A percentile compares a stretch with the other conserved stretches of the same genome.
Conservation (phyloP, 2,888 invertebrate genomes). For the Limnephilus lunatus region DNA sequence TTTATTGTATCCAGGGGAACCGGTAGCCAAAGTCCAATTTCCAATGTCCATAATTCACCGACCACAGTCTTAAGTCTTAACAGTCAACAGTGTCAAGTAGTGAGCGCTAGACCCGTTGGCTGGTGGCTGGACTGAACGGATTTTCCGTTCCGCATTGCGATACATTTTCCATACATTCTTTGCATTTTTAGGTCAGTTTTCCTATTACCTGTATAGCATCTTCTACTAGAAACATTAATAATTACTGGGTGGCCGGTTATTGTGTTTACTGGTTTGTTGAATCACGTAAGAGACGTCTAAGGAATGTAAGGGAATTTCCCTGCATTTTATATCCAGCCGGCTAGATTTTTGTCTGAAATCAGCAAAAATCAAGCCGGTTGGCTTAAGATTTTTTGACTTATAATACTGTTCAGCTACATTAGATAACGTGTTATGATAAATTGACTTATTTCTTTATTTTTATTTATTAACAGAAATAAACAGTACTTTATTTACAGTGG, state of each 20-base stretch:
- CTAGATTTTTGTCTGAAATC: background rate
- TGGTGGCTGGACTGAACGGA: background rate
- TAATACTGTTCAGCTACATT: too few species aligned
- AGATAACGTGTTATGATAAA: too few species aligned
- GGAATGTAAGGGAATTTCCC: background rate
- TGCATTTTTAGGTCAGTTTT: background rate
- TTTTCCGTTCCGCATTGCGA: background rate
- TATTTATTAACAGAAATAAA: too few species aligned
- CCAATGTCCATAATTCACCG: background rate
- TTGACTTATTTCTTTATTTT: too few species aligned
- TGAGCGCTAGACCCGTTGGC: too few species aligned
- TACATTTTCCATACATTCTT: background rate
- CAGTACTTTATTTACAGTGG: too few species aligned
- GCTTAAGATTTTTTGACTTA: too few species aligned
- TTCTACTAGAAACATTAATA: background rate
- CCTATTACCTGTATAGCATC: background rate
- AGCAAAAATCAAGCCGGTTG: too few species aligned
- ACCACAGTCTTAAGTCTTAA: background rate
- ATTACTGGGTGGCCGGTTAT: background rate
- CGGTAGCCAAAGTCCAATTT: background rate
- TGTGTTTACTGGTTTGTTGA: background rate
- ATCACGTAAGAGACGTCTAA: background rate
- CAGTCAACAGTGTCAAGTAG: background rate
- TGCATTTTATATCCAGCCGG: background rate
- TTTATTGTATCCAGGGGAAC: constrained; percentile 18